These are phyloP conservation scores for Sarcoramphus papa DNA, from an alignment of 2,797 vertebrate genomes.

Conservation along the genomic window DNA sequence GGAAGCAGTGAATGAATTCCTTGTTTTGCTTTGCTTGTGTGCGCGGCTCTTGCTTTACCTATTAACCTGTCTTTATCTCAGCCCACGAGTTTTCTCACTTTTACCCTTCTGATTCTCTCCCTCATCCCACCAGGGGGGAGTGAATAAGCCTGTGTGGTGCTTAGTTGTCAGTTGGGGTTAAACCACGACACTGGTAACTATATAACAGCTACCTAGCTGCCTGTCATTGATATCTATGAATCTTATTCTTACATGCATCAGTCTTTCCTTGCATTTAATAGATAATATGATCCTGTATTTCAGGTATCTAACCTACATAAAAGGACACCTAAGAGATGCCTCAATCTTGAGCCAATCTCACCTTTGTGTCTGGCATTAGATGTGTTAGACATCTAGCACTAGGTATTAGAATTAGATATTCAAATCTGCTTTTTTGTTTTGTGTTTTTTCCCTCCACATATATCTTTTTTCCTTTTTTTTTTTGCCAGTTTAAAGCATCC, in stretches of 20 bases:
- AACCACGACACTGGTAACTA: background rate
- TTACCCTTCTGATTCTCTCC: no score
- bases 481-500: accelerated
- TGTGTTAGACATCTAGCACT: background rate
- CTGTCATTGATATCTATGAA: background rate
- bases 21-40: no score
- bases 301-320: background rate
- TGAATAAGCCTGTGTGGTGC: no score
- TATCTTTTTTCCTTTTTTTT: background rate
- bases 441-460: background rate
- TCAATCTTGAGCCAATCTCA: background rate
- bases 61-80: no score
- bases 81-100: no score
- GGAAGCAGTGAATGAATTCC: no score
- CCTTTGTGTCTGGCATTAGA: background rate
- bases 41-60: no score
- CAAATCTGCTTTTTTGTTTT: accelerated
- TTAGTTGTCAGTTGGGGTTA: no score
- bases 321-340: background rate
- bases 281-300: background rate
- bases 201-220: background rate
- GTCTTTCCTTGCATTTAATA: background rate
- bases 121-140: no score
- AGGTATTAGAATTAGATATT: background rate
- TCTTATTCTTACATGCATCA: background rate